A percentile compares a stretch with the other conserved stretches of the same genome.
Evolutionary conservation across 64 coral and sea anemone species (phyloP).

Genomic region (Pocillopora verrucosa): DNA sequence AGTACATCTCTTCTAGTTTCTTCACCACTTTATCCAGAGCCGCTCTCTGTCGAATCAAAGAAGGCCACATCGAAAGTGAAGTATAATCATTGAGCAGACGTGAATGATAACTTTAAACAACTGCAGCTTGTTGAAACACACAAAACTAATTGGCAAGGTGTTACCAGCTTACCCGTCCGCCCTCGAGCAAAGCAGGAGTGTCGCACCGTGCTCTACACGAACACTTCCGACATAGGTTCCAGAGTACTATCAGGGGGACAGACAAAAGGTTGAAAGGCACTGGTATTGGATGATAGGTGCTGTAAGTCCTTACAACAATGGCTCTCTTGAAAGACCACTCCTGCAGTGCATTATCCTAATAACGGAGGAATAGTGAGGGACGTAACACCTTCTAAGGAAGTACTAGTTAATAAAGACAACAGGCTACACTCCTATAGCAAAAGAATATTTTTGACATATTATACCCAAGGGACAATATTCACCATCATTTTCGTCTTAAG

Average conservation of each 20-base stretch:
- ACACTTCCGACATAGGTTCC: neutral
- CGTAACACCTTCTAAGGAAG: too few relatives aligned
- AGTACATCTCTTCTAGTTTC: conserved; percentile 11
- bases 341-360: conserved; percentile 49
- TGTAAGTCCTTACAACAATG: conserved; percentile 43
- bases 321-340: conserved; percentile 65
- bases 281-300: conserved; percentile 49
- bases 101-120: too few relatives aligned
- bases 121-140: too few relatives aligned
- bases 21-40: conserved; percentile 15
- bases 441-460: too few relatives aligned
- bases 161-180: neutral
- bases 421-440: too few relatives aligned
- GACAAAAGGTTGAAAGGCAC: conserved; percentile 55
- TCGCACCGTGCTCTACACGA: neutral
- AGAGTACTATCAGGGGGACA: neutral
- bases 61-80: neutral
- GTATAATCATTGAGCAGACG: neutral
- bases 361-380: neutral
- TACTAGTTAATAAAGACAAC: too few relatives aligned
- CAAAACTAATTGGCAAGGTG: too few relatives aligned
- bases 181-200: neutral
- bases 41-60: neutral
- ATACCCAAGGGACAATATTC: too few relatives aligned
- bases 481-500: too few relatives aligned